phyloP scores from a whole-genome alignment of 2,113 vertebrate genomes.

The Limnothrissa miodon region DNA sequence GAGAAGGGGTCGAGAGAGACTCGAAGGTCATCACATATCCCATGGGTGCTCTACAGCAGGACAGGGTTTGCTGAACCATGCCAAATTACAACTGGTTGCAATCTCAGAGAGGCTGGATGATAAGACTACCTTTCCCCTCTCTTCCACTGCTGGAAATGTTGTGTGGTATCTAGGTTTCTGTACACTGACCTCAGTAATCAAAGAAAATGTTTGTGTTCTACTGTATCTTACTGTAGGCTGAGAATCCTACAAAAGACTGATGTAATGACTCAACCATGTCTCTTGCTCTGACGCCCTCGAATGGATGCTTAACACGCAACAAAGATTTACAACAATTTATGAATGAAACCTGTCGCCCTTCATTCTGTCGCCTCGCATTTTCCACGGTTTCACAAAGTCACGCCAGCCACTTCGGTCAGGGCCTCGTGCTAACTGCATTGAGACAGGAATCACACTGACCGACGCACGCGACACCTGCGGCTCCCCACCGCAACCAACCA shows the following conservation, averaged over 20 bases:
- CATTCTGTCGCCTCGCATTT: not conserved
- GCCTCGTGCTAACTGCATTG: constrained; percentile 24
- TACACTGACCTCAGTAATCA: not conserved
- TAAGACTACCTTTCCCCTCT: not conserved
- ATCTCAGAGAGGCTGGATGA: not conserved
- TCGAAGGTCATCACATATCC: not conserved
- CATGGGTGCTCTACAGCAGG: not conserved
- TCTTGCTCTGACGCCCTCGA: not conserved
- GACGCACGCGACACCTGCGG: constrained; percentile 20
- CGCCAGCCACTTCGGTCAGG: not conserved
- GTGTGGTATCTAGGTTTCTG: not conserved
- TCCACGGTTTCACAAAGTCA: not conserved
- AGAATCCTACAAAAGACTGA: not conserved
- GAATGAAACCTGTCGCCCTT: not conserved
- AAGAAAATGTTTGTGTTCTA: not conserved
- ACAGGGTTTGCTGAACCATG: not conserved
- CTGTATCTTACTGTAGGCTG: not conserved
- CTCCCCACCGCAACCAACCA: constrained; percentile 21
- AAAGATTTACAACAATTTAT: not conserved
- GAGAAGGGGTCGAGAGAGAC: not conserved
- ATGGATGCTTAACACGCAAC: not conserved
- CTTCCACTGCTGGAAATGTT: not conserved
- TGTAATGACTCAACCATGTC: not conserved
- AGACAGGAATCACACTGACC: constrained; percentile 27
- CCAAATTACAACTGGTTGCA: not conserved